Conservation (phyloP, 2,888 invertebrate genomes). For the Luperina nickerlii region DNA sequence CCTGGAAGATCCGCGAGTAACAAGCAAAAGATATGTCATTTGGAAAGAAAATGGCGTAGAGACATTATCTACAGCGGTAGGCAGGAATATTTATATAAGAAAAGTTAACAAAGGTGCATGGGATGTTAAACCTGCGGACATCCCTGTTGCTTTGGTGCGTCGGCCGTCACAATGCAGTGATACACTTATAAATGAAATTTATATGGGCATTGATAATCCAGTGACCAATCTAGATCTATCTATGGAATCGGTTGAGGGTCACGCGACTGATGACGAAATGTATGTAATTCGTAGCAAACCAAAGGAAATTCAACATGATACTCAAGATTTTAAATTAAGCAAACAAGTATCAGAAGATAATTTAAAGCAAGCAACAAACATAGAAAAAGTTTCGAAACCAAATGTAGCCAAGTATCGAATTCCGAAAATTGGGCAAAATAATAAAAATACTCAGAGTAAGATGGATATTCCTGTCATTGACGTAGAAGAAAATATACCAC, state of each 20-base stretch:
- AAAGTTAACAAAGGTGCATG: slow-evolving; percentile 72
- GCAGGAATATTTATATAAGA: slow-evolving; percentile 75
- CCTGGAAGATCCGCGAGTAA: slow-evolving; percentile 81
- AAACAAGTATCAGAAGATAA: slow-evolving; percentile 25
- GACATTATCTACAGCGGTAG: slow-evolving; percentile 70
- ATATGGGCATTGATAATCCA: slow-evolving; percentile 74
- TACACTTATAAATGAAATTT: slow-evolving; percentile 70
- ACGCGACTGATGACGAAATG: slow-evolving; percentile 45
- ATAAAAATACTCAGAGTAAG: slow-evolving; percentile 26
- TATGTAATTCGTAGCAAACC: slow-evolving; percentile 20
- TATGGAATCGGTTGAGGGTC: slow-evolving; percentile 75
- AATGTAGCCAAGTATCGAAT: slow-evolving; percentile 63
- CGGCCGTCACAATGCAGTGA: slow-evolving; percentile 61
- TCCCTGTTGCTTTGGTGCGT: slow-evolving; percentile 74
- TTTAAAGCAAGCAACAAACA: slow-evolving; percentile 29
- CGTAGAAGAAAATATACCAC: slow-evolving; percentile 13
- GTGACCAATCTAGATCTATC: slow-evolving; percentile 68
- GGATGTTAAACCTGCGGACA: slow-evolving; percentile 67
- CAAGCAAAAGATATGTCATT: slow-evolving; percentile 77
- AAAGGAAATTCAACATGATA: slow-evolving; percentile 15
- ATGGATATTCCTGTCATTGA: slow-evolving; percentile 44
- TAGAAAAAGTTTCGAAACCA: slow-evolving; percentile 25
- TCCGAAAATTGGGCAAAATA: slow-evolving; percentile 64
- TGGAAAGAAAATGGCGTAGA: slow-evolving; percentile 70
- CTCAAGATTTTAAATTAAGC: slow-evolving; percentile 15